Conservation (phyloP, 2,113 vertebrate genomes). For the Microtus pennsylvanicus region DNA sequence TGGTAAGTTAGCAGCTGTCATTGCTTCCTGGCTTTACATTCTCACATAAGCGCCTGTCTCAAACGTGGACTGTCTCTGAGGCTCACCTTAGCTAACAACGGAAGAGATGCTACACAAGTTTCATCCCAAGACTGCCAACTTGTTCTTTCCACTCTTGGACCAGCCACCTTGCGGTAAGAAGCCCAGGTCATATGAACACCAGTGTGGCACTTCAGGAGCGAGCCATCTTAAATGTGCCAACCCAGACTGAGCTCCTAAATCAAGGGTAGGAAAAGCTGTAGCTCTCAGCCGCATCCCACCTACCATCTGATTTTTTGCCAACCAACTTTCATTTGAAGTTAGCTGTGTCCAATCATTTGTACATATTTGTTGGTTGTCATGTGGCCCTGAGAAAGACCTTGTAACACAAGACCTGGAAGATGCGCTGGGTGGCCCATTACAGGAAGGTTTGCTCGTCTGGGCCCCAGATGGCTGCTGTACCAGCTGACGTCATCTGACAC, state of each 20-base stretch:
- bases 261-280: background rate
- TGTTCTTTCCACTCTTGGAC: background rate
- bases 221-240: background rate
- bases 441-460: background rate
- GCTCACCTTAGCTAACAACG: background rate
- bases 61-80: background rate
- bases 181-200: background rate
- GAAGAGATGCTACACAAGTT: background rate
- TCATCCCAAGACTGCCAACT: too few relatives aligned
- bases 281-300: background rate
- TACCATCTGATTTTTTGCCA: background rate
- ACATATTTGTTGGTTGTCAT: background rate
- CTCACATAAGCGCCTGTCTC: background rate
- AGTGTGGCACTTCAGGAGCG: background rate
- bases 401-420: background rate
- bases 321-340: background rate
- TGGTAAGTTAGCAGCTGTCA: background rate
- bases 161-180: background rate
- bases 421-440: background rate
- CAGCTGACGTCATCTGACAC: background rate
- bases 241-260: background rate
- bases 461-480: too few relatives aligned
- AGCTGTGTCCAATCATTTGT: background rate
- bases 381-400: too few relatives aligned
- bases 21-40: background rate